A percentile compares a stretch with the other conserved stretches of the same genome.
phyloP scores from a whole-genome alignment of 1,140 invertebrate species.

The Musca domestica region DNA sequence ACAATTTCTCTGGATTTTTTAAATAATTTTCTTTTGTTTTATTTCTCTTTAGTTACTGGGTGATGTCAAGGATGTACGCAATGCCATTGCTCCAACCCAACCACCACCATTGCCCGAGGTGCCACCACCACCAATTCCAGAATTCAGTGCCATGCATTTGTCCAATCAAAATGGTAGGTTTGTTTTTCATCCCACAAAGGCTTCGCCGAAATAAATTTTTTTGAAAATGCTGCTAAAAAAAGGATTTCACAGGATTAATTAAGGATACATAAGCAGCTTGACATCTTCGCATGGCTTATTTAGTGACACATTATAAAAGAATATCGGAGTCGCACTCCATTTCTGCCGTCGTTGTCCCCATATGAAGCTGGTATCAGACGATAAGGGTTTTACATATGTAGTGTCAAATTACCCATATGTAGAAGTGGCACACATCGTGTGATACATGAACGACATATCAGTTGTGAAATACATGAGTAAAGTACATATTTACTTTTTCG shows the following conservation, averaged over 20 bases:
- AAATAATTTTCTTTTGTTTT: constrained; percentile 5
- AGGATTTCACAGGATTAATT: neutral
- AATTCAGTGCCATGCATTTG: constrained; percentile 47
- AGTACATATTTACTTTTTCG: too few species aligned
- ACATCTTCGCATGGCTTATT: too few species aligned
- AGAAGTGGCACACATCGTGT: too few species aligned
- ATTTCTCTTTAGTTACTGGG: constrained; percentile 61
- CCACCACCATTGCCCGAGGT: constrained; percentile 63
- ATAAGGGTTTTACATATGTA: too few species aligned
- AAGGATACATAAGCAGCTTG: too few species aligned
- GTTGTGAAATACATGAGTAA: too few species aligned
- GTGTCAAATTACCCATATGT: too few species aligned
- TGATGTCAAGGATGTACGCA: constrained; percentile 76
- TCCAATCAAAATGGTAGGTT: constrained; percentile 42
- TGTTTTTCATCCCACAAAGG: neutral
- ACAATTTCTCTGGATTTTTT: constrained; percentile 2
- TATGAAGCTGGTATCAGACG: too few species aligned
- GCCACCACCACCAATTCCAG: constrained; percentile 48
- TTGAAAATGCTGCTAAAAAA: neutral
- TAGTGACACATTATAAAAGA: too few species aligned
- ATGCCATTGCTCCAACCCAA: constrained; percentile 69
- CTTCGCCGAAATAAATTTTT: neutral
- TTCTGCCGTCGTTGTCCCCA: too few species aligned
- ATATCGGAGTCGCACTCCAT: too few species aligned
- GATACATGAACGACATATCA: too few species aligned